A percentile compares a stretch with the other conserved stretches of the same genome.
These are phyloP conservation scores for Onychomys leucogaster DNA, from an alignment of 2,797 vertebrate species.

Conservation along the genomic window DNA sequence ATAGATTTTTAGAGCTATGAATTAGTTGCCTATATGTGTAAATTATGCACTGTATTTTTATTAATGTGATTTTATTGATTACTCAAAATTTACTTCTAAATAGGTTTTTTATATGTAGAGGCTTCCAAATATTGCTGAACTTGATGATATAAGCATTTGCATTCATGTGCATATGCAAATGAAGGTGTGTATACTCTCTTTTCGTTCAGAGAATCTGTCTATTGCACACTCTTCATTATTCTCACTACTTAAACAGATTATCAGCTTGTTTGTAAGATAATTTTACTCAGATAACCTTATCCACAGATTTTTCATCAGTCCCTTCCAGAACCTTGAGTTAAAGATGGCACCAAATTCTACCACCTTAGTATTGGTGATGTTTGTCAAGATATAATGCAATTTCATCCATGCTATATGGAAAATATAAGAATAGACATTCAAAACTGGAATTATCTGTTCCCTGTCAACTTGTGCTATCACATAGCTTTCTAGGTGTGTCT, in stretches of 20 bases:
- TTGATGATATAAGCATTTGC: neutral
- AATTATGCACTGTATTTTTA: neutral
- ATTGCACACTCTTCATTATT: neutral
- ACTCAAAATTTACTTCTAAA: neutral
- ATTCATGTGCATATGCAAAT: no score
- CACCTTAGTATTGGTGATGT: neutral
- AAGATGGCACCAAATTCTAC: neutral
- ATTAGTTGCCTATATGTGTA: neutral
- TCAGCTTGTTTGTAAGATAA: neutral
- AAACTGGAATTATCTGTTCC: neutral
- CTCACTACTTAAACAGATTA: neutral
- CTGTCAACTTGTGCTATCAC: neutral
- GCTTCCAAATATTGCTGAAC: neutral
- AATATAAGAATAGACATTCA: neutral
- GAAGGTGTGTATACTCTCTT: neutral
- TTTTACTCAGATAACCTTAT: neutral
- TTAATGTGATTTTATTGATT: neutral
- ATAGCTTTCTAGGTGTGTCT: neutral
- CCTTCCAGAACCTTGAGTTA: neutral
- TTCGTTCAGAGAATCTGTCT: neutral
- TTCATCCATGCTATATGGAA: neutral
- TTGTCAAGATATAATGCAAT: neutral
- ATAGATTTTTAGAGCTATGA: neutral
- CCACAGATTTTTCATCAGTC: neutral
- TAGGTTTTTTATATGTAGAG: neutral